phyloP scores from a whole-genome alignment of 2,113 vertebrate species.

The Grammomys dolichurus region DNA sequence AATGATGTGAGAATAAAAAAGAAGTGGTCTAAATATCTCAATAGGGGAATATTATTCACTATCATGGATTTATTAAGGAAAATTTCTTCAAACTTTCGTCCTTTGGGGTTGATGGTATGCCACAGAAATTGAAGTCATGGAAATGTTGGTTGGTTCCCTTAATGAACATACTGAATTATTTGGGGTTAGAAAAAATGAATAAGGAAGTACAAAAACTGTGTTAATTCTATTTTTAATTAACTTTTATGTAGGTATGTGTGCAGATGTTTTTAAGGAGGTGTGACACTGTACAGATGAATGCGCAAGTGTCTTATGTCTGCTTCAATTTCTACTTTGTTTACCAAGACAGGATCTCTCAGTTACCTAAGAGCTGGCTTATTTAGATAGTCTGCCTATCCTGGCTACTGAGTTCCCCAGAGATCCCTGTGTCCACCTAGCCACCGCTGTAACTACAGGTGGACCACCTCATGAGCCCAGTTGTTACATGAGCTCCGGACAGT shows the following conservation, averaged over 20 bases:
- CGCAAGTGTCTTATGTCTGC: background rate
- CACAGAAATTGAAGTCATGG: background rate
- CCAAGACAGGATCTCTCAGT: background rate
- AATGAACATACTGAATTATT: conserved; percentile 18
- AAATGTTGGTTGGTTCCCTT: background rate
- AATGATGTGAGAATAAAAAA: conserved; percentile 36
- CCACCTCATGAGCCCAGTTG: background rate
- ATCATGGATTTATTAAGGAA: background rate
- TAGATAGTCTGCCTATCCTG: background rate
- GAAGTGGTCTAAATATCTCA: background rate
- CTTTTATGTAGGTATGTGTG: background rate
- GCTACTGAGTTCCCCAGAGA: background rate
- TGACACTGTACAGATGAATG: background rate
- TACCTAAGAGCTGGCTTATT: too few relatives aligned
- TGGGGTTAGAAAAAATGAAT: background rate
- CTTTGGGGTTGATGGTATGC: background rate
- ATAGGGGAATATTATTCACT: background rate
- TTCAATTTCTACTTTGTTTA: background rate
- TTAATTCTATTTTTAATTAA: background rate
- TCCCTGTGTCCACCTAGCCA: too few relatives aligned
- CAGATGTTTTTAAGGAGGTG: background rate
- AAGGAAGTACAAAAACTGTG: background rate
- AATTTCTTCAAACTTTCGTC: background rate
- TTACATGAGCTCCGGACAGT: background rate
- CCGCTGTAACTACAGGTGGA: background rate